A percentile compares a stretch with the other conserved stretches of the same genome.
Conservation (phyloP, 2,888 invertebrate genomes). For the Chaitophorus viminalis region DNA sequence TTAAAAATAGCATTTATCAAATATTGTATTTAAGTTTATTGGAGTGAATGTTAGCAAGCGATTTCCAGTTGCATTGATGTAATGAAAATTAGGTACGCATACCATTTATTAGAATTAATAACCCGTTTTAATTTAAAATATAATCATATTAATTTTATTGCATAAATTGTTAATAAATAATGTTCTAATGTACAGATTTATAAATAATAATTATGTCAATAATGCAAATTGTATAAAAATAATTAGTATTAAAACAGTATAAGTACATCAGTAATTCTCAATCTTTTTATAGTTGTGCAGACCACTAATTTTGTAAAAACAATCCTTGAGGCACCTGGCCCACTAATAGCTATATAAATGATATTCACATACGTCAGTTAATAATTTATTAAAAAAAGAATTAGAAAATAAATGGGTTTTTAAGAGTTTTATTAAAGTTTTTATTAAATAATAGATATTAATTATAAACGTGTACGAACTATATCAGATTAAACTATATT, state of each 20-base stretch:
- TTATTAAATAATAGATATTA: no score
- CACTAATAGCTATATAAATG: no score
- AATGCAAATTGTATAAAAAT: not conserved
- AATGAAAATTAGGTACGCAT: not conserved
- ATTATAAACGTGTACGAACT: no score
- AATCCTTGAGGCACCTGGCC: no score
- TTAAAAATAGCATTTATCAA: not conserved
- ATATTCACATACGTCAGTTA: no score
- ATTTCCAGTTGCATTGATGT: not conserved
- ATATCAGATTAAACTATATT: no score
- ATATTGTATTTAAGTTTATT: not conserved
- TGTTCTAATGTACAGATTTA: not conserved
- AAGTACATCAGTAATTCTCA: no score
- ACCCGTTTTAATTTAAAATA: not conserved
- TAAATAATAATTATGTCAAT: not conserved
- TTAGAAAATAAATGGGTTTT: no score
- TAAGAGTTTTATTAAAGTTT: no score
- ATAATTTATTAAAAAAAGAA: no score
- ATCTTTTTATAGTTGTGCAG: no score
- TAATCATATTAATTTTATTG: not conserved
- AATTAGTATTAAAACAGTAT: not conserved
- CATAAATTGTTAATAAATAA: not conserved
- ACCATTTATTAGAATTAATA: not conserved
- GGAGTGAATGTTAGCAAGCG: not conserved
- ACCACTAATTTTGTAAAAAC: no score